These are phyloP conservation scores for Orussus abietinus DNA, from an alignment of 1,140 invertebrate genomes.

Conservation along the genomic window DNA sequence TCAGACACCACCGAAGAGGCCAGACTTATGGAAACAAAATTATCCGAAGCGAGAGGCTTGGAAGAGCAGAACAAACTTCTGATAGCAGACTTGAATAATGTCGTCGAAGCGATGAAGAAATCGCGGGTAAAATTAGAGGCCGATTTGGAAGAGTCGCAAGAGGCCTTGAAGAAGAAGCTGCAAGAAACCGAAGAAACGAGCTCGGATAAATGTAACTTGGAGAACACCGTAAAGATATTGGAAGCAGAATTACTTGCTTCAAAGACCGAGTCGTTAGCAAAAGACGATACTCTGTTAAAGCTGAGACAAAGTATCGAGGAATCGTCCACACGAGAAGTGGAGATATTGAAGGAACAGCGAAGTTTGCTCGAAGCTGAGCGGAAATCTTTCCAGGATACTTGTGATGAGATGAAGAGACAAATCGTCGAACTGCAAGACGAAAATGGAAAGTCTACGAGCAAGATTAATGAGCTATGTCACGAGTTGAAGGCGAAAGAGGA, in stretches of 20 bases:
- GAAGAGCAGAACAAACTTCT: no score
- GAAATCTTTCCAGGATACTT: no score
- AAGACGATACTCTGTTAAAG: constrained; percentile 15
- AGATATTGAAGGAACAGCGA: background rate
- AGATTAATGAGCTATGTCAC: constrained; percentile 24
- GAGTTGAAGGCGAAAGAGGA: constrained; percentile 12
- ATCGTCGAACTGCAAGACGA: constrained; percentile 17
- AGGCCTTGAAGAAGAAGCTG: constrained; percentile 25
- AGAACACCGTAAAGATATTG: constrained; percentile 28
- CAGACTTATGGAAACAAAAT: no score
- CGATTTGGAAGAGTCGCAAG: no score
- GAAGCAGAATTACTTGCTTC: constrained; percentile 22
- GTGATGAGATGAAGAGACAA: constrained; percentile 15
- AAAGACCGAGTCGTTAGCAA: background rate
- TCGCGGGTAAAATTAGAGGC: no score
- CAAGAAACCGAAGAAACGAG: constrained; percentile 20
- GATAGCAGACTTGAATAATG: no score
- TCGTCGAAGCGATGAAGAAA: no score
- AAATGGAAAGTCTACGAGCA: constrained; percentile 4
- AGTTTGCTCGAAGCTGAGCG: no score
- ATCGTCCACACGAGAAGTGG: background rate
- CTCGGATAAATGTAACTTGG: constrained; percentile 26
- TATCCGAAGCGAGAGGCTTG: no score
- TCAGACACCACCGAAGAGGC: no score
- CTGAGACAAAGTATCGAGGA: constrained; percentile 15